Conservation (phyloP, 37 sponge, comb jelly and placozoan genomes). For the Theonella swinhoei region DNA sequence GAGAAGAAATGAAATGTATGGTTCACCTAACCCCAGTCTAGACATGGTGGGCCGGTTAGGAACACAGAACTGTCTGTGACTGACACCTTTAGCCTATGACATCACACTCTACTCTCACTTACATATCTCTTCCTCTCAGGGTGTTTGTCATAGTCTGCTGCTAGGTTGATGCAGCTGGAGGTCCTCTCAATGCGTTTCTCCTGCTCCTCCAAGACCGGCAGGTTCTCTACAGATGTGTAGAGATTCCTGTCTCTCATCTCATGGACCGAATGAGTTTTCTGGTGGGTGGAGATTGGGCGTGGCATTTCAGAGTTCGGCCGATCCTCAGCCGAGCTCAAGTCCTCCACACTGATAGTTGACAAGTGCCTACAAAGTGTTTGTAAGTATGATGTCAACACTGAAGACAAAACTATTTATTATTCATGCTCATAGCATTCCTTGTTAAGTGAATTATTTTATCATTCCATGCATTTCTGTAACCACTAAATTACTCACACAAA, state of each 20-base stretch:
- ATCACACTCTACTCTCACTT: not conserved
- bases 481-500: too few species aligned
- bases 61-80: too few species aligned
- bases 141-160: not conserved
- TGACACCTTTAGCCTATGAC: too few species aligned
- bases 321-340: not conserved
- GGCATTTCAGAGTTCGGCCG: not conserved
- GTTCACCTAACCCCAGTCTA: not conserved
- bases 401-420: too few species aligned
- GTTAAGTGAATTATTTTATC: too few species aligned
- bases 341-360: not conserved
- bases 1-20: not conserved
- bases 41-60: not conserved
- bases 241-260: not conserved
- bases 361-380: not conserved
- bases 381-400: too few species aligned
- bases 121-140: not conserved
- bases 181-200: not conserved
- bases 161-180: not conserved
- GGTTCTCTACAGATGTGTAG: not conserved
- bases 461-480: too few species aligned
- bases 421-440: too few species aligned
- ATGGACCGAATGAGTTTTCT: not conserved
- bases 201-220: not conserved
- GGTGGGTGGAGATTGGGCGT: not conserved